These are phyloP conservation scores for Centropristis striata DNA, from an alignment of 2,113 vertebrate genomes.

Conservation along the genomic window DNA sequence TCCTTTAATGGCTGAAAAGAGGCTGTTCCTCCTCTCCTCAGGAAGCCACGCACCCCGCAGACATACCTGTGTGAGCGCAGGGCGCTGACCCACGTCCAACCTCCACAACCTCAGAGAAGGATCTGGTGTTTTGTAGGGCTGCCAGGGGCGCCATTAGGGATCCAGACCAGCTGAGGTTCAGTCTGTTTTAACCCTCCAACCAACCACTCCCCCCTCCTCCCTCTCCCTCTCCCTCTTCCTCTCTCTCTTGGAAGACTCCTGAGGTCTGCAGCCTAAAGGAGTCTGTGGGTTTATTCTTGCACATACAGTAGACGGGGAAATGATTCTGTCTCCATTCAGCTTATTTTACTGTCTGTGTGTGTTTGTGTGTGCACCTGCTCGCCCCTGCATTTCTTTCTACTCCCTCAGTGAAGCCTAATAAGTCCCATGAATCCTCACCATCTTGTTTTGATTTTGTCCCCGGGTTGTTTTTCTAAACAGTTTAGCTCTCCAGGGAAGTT, in stretches of 20 bases:
- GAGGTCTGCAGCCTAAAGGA: conserved; percentile 79
- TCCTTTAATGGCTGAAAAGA: conserved; percentile 75
- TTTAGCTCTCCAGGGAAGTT: conserved; percentile 58
- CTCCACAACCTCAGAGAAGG: conserved; percentile 67
- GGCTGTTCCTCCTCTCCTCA: conserved; percentile 64
- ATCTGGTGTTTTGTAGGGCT: conserved; percentile 59
- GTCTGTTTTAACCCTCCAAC: conserved; percentile 61
- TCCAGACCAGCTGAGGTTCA: conserved; percentile 76
- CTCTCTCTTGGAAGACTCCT: conserved; percentile 54
- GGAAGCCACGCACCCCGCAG: conserved; percentile 45
- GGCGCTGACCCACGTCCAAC: conserved; percentile 71
- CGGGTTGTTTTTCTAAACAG: conserved; percentile 76
- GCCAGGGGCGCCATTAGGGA: conserved; percentile 71
- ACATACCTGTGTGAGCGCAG: conserved; percentile 68
- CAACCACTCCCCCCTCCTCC: background rate
- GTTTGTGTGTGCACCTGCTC: conserved; percentile 62
- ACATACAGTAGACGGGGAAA: conserved; percentile 49
- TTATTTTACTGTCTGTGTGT: conserved; percentile 7
- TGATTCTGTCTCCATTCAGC: conserved; percentile 51
- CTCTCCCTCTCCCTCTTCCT: background rate
- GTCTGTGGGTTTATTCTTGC: conserved; percentile 62
- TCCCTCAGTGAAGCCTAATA: conserved; percentile 69
- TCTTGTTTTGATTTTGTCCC: conserved; percentile 75
- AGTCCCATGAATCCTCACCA: conserved; percentile 68
- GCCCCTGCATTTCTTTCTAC: conserved; percentile 38